Evolutionary conservation across 2,113 vertebrate genomes (phyloP), one percentile per base, ranked within the genome.

Genomic region (Grallaria varia): DNA sequence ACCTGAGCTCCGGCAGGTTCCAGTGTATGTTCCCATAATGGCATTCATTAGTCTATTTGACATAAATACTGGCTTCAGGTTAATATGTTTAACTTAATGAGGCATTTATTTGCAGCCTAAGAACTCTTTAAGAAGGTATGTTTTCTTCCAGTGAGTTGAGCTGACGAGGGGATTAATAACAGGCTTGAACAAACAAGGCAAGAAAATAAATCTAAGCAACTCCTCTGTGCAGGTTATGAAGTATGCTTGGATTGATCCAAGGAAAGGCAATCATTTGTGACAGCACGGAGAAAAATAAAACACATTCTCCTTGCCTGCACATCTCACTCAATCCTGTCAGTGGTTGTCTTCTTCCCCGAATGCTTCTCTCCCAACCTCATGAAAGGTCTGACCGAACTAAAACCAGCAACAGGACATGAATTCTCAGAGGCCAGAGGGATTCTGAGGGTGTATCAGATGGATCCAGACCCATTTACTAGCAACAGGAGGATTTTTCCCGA

Each of bases 11-110:
- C 47, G 78, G 68, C 20, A 59, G 87, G 63, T 37, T 86, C 93
- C 47, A 10, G 2, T 7, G 18, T 6, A 22, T n/a, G 20, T 62
- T 81, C 73, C 55, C 44, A 25, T 76, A 86, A 93, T 42, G 42
- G 56, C 59, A 56, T 95, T 93, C 94, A 95, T 98, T 96, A 92
- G 87, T 93, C 95, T 92, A 27, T 45, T 90, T 89, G 96, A 97
- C 97, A 96, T 93, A 91, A 90, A 95, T 83, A 85, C 96, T 87
- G 71, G 60, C 95, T 94, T 93, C 87, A 66, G 96, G 96, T 96
- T 97, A 93, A 97, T 96, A 89, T 74, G 82, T 97, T 97, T 96
- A 89, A 95, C 86, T 95, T 97, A 98, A 98, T 97, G 97, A 97
- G 93, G 96, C 96, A 95, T 97, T 97, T 96, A 91, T 97, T 98